These are phyloP conservation scores for Alethe diademata DNA, from an alignment of 2,113 vertebrate genomes.

Conservation along the genomic window DNA sequence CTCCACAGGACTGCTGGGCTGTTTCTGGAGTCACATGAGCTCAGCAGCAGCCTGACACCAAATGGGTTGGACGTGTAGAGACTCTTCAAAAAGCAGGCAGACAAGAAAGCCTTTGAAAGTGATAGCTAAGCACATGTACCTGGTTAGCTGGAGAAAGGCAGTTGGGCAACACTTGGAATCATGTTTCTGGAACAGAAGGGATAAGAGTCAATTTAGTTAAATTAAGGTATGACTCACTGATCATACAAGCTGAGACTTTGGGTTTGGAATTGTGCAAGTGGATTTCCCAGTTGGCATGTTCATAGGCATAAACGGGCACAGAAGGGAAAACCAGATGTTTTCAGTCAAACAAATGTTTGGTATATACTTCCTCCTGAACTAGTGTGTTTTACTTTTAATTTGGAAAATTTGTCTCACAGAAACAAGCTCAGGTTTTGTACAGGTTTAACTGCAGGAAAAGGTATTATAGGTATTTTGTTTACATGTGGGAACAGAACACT, in stretches of 20 bases:
- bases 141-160: not conserved
- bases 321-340: not conserved
- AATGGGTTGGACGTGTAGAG: not conserved
- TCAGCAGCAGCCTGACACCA: not conserved
- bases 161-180: not conserved
- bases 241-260: not conserved
- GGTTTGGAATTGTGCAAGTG: conserved; percentile 10
- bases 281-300: not conserved
- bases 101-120: not conserved
- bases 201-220: conserved; percentile 8
- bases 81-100: not conserved
- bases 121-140: not conserved
- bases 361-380: not conserved
- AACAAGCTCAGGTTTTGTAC: not conserved
- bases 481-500: not conserved
- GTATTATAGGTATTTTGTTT: not conserved
- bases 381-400: not conserved
- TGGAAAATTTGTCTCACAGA: not conserved
- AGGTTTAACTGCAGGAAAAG: not conserved
- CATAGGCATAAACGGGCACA: not conserved
- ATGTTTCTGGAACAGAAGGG: conserved; percentile 6
- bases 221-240: not conserved
- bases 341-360: not conserved
- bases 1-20: not conserved
- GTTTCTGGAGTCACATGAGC: not conserved